Conservation (phyloP, 2,113 vertebrate genomes). For the Malurus cyaneus region DNA sequence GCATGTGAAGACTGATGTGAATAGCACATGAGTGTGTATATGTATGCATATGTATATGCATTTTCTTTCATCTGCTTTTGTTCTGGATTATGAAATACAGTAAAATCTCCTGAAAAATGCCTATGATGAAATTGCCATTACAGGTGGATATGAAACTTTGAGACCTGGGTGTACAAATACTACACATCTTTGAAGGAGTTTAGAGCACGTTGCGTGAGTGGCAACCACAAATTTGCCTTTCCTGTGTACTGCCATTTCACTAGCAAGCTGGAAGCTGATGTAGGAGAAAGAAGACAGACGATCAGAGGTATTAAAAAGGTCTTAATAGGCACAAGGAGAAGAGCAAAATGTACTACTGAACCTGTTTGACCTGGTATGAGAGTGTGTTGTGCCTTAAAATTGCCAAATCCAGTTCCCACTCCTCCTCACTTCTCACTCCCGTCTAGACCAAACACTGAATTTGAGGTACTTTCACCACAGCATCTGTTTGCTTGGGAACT, state of each 20-base stretch:
- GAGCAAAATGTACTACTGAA: background rate
- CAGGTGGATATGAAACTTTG: background rate
- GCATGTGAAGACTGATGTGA: background rate
- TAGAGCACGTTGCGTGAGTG: background rate
- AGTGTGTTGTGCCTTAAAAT: slow-evolving; percentile 40
- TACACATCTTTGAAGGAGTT: background rate
- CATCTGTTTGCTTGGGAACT: slow-evolving; percentile 59
- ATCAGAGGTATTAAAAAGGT: background rate
- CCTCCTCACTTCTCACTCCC: slow-evolving; percentile 64
- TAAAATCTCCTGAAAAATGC: background rate
- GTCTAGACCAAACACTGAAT: slow-evolving; percentile 67
- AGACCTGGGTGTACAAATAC: background rate
- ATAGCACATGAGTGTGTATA: fast-evolving
- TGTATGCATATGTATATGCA: fast-evolving
- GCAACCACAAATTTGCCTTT: background rate
- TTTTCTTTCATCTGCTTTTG: background rate
- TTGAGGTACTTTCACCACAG: slow-evolving; percentile 37
- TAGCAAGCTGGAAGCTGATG: background rate
- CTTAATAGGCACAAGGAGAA: slow-evolving; percentile 9
- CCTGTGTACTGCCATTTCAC: background rate
- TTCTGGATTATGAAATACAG: background rate
- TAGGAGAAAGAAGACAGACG: slow-evolving; percentile 1
- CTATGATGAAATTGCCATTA: background rate
- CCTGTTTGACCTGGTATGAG: slow-evolving; percentile 21
- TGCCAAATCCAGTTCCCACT: slow-evolving; percentile 64